Percentiles rank a stretch among this genome's conserved stretches.
These are phyloP conservation scores for Tenebrio molitor DNA, from an alignment of 1,140 invertebrate species.

Conservation along the genomic window DNA sequence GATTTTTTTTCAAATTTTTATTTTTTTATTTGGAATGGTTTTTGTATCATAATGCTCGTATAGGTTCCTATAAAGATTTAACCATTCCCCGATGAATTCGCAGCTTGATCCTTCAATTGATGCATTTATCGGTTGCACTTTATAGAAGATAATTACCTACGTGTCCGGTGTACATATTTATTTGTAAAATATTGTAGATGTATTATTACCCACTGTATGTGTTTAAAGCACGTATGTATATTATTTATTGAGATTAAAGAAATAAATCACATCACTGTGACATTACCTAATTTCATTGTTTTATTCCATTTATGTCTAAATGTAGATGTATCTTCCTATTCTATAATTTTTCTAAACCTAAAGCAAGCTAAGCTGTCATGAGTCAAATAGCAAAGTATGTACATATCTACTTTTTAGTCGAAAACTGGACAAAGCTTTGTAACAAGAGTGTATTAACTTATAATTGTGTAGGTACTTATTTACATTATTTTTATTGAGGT, in stretches of 20 bases:
- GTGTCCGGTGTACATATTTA: constrained; percentile 57
- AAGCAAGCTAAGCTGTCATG: too few species aligned
- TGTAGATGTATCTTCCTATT: too few species aligned
- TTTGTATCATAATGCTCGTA: constrained; percentile 37
- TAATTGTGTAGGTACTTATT: too few species aligned
- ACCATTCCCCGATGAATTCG: constrained; percentile 41
- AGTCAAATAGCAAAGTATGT: too few species aligned
- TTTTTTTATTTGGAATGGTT: constrained; percentile 45
- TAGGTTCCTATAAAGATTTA: constrained; percentile 43
- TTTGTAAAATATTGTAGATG: constrained; percentile 58
- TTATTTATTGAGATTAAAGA: constrained; percentile 58
- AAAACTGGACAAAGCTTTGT: too few species aligned
- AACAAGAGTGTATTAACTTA: too few species aligned
- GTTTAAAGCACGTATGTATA: constrained; percentile 60
- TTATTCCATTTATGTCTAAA: not conserved
- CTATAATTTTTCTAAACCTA: too few species aligned
- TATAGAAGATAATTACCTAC: constrained; percentile 38
- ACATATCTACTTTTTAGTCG: too few species aligned
- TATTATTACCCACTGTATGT: constrained; percentile 55
- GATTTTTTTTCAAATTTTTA: constrained; percentile 41
- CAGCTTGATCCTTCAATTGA: not conserved
- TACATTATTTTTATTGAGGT: too few species aligned
- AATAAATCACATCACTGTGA: constrained; percentile 48
- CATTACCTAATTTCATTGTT: constrained; percentile 24
- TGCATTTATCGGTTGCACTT: constrained; percentile 31